Conservation (phyloP, 2,888 invertebrate species). For the Nebria brevicollis region DNA sequence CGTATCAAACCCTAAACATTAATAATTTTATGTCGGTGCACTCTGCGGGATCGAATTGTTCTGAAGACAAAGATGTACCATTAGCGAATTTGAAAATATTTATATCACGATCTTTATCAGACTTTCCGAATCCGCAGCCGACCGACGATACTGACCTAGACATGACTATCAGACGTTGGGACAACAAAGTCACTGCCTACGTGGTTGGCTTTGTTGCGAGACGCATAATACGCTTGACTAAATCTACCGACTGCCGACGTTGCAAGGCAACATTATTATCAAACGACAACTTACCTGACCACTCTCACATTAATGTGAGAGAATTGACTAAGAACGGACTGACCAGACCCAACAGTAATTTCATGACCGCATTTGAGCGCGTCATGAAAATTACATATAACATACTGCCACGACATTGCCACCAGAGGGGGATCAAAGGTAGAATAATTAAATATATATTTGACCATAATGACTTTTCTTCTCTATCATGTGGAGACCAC, state of each 20-base stretch:
- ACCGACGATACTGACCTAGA: background rate
- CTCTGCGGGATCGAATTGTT: background rate
- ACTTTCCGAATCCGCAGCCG: background rate
- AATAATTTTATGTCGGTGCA: conserved; percentile 2
- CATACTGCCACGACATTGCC: no score
- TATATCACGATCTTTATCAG: background rate
- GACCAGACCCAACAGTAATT: no score
- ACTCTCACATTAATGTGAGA: no score
- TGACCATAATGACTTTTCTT: background rate
- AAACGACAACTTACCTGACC: no score
- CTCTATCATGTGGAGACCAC: background rate
- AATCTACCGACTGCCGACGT: no score
- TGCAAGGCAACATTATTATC: no score
- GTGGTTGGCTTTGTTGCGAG: background rate
- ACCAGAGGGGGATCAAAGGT: no score
- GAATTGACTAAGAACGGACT: no score
- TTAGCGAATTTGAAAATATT: background rate
- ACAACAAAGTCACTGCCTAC: background rate
- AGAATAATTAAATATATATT: background rate
- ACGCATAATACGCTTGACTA: no score
- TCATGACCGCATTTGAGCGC: no score
- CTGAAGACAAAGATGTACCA: background rate
- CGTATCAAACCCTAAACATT: background rate
- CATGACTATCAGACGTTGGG: background rate
- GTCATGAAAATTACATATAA: no score